These are phyloP conservation scores for Lottia scabra DNA, from an alignment of 2,888 invertebrate species.

Conservation along the genomic window DNA sequence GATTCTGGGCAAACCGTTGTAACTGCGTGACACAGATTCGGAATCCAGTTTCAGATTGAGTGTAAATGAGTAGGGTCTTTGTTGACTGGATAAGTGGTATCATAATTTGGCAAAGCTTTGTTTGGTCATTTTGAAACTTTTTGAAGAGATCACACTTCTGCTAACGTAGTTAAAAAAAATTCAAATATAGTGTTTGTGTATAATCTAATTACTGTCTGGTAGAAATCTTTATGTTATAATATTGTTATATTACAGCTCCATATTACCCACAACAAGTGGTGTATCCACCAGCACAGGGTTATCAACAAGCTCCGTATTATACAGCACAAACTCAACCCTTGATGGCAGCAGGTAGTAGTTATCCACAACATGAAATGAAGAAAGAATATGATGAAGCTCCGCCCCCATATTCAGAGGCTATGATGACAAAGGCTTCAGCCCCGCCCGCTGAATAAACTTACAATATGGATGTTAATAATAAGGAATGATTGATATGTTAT, in stretches of 20 bases:
- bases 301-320: neutral
- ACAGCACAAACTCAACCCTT: neutral
- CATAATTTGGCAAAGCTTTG: too few relatives aligned
- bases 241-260: neutral
- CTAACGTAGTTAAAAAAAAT: too few relatives aligned
- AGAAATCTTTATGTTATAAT: too few relatives aligned
- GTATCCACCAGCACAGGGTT: neutral
- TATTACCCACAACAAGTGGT: neutral
- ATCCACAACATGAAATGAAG: neutral
- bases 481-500: neutral
- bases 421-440: neutral
- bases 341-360: neutral
- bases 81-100: too few relatives aligned
- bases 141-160: too few relatives aligned
- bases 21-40: too few relatives aligned
- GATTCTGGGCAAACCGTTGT: too few relatives aligned
- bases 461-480: neutral
- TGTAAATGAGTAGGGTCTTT: too few relatives aligned
- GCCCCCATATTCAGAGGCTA: neutral
- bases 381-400: neutral
- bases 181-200: too few relatives aligned
- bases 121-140: too few relatives aligned
- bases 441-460: neutral
- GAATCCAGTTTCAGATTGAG: too few relatives aligned
- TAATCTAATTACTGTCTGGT: too few relatives aligned